These are phyloP conservation scores for Naja naja DNA, from an alignment of 2,113 vertebrate species.

Conservation along the genomic window DNA sequence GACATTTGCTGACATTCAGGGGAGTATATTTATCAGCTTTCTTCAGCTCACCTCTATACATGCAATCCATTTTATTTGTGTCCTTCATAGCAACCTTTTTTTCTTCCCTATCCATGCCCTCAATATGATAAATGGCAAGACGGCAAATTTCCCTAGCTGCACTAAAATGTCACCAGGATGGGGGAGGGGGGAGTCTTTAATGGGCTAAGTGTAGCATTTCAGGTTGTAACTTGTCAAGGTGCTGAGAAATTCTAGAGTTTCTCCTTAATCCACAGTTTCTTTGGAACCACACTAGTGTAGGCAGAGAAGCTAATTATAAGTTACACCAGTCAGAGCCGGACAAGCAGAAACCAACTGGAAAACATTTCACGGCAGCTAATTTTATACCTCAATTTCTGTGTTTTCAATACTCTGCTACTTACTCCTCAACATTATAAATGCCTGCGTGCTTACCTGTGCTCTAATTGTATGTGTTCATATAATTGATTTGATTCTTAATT, in stretches of 20 bases:
- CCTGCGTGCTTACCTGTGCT: slow-evolving; percentile 10
- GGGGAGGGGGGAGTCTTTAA: slow-evolving; percentile 88
- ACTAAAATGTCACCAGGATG: slow-evolving; percentile 93
- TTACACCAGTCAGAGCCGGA: slow-evolving; percentile 83
- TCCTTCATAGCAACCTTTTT: slow-evolving; percentile 83
- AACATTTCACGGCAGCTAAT: slow-evolving; percentile 76
- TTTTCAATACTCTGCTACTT: slow-evolving; percentile 50
- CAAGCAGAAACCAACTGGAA: slow-evolving; percentile 80
- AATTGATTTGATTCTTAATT: slow-evolving; percentile 29
- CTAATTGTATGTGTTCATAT: background rate
- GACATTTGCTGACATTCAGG: slow-evolving; percentile 99
- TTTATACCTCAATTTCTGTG: slow-evolving; percentile 52
- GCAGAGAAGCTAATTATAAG: slow-evolving; percentile 91
- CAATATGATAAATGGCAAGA: slow-evolving; percentile 94
- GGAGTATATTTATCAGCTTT: slow-evolving; percentile 97
- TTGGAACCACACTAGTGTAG: slow-evolving; percentile 82
- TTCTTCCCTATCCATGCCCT: slow-evolving; percentile 81
- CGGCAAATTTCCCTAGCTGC: slow-evolving; percentile 83
- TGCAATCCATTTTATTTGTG: slow-evolving; percentile 92
- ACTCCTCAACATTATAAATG: slow-evolving; percentile 36
- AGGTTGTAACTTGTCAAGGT: slow-evolving; percentile 96
- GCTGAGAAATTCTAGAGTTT: slow-evolving; percentile 90
- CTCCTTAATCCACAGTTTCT: slow-evolving; percentile 78
- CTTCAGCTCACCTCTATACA: slow-evolving; percentile 86
- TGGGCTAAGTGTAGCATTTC: slow-evolving; percentile 99